These are phyloP conservation scores for Rhincodon typus DNA, from an alignment of 2,797 vertebrate species.

Conservation along the genomic window DNA sequence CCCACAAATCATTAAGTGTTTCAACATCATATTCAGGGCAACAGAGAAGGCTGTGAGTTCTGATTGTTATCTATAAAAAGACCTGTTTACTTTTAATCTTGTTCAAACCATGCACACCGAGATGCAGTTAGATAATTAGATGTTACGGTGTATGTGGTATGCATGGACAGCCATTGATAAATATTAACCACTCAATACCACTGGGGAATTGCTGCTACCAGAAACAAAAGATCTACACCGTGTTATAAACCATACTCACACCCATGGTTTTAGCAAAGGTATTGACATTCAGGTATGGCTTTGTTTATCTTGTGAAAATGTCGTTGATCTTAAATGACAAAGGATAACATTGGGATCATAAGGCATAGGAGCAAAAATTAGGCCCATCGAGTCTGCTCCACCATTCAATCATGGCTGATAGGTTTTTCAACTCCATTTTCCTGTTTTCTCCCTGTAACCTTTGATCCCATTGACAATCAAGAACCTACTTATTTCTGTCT, in stretches of 20 bases:
- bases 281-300: neutral
- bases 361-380: too few species aligned
- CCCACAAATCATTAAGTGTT: conserved; percentile 43
- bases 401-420: too few species aligned
- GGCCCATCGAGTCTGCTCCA: too few species aligned
- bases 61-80: neutral
- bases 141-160: neutral
- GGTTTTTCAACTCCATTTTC: too few species aligned
- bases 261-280: neutral
- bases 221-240: neutral
- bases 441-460: too few species aligned
- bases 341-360: too few species aligned
- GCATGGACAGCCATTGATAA: neutral
- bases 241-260: neutral
- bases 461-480: too few species aligned
- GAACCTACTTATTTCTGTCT: too few species aligned
- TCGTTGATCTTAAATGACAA: too few species aligned
- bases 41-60: neutral
- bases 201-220: neutral
- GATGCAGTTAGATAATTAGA: neutral
- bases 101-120: neutral
- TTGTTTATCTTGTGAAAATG: neutral
- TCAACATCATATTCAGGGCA: conserved; percentile 40
- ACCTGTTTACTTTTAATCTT: neutral
- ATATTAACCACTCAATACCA: neutral